These are phyloP conservation scores for Misgurnus anguillicaudatus DNA, from an alignment of 2,113 vertebrate species.

Conservation along the genomic window DNA sequence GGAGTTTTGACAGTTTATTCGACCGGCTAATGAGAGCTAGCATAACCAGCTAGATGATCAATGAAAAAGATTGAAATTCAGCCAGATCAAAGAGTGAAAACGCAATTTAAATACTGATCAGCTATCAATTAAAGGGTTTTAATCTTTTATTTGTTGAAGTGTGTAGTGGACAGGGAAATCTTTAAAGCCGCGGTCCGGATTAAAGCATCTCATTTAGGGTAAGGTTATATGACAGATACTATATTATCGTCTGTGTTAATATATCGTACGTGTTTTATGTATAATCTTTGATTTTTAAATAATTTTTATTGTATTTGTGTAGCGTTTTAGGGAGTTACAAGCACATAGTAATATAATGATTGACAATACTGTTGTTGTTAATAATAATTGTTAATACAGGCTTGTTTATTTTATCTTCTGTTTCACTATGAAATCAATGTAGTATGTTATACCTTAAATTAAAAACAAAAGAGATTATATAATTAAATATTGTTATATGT, in stretches of 20 bases:
- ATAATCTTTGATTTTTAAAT: neutral
- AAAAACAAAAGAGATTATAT: too few species aligned
- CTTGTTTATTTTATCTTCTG: neutral
- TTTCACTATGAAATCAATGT: too few species aligned
- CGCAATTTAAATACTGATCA: neutral
- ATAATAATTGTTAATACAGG: too few species aligned
- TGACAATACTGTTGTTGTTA: neutral
- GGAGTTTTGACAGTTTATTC: conserved; percentile 20
- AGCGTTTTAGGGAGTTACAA: neutral
- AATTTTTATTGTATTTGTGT: neutral
- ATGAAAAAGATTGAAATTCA: conserved; percentile 30
- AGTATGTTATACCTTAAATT: too few species aligned
- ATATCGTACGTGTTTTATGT: neutral
- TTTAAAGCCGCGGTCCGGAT: neutral
- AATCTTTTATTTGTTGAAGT: neutral
- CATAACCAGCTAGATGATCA: conserved; percentile 37
- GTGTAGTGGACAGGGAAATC: neutral
- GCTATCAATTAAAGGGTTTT: neutral
- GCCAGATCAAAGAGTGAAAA: neutral
- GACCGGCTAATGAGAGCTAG: conserved; percentile 37
- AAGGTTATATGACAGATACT: conserved; percentile 19
- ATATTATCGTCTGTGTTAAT: neutral
- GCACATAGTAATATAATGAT: neutral
- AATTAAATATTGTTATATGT: neutral
- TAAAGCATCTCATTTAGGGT: conserved; percentile 10